These are phyloP conservation scores for Hoplias malabaricus DNA, from an alignment of 2,113 vertebrate genomes.

Conservation along the genomic window DNA sequence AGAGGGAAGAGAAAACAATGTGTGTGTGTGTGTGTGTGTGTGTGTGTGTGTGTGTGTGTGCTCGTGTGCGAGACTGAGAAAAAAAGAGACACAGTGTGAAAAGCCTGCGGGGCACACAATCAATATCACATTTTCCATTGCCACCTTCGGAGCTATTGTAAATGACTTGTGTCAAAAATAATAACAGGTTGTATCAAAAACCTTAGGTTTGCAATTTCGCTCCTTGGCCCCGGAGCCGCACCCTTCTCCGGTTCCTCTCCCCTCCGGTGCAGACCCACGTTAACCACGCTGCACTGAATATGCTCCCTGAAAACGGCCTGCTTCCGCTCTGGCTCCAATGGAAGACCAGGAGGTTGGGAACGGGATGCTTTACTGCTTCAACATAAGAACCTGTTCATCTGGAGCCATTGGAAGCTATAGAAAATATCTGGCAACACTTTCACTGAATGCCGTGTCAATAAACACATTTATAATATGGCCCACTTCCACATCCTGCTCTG, in stretches of 20 bases:
- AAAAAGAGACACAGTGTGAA: conserved; percentile 64
- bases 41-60: neutral
- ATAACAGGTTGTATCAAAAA: conserved; percentile 83
- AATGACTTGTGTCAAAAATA: conserved; percentile 86
- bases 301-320: conserved; percentile 50
- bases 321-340: neutral
- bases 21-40: conserved; percentile 38
- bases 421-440: no score
- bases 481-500: no score
- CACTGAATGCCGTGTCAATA: no score
- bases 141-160: conserved; percentile 83
- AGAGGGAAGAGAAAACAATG: conserved; percentile 57
- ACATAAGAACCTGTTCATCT: neutral
- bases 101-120: conserved; percentile 79
- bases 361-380: neutral
- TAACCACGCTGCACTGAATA: conserved; percentile 69
- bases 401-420: no score
- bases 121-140: conserved; percentile 84
- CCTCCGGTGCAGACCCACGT: conserved; percentile 61
- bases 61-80: conserved; percentile 20
- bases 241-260: conserved; percentile 49
- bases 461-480: no score
- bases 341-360: neutral
- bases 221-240: conserved; percentile 69
- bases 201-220: conserved; percentile 81